Conservation (phyloP, 1,140 invertebrate species). For the Saccostrea echinata region DNA sequence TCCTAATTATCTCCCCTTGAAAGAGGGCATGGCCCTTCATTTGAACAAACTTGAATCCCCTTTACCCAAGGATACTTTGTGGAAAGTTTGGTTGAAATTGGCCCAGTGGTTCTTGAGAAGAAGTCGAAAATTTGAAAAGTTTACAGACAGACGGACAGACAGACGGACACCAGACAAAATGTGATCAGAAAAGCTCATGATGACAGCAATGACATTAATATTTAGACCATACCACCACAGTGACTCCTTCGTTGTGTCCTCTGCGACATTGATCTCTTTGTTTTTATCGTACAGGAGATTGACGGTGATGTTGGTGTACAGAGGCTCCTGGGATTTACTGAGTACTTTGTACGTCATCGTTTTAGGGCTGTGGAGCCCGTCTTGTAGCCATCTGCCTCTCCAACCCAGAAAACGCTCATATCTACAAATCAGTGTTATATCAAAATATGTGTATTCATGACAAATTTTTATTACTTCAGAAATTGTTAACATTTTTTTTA, state of each 20-base stretch:
- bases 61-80: no score
- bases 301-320: slow-evolving; percentile 81
- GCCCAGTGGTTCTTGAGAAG: no score
- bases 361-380: slow-evolving; percentile 76
- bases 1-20: no score
- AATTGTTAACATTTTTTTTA: no score
- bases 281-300: slow-evolving; percentile 76
- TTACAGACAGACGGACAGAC: neutral
- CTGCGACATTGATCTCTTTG: slow-evolving; percentile 44
- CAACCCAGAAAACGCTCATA: slow-evolving; percentile 72
- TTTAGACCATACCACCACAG: slow-evolving; percentile 52
- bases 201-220: no score
- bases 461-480: no score
- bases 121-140: neutral
- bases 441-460: no score
- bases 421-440: slow-evolving; percentile 48
- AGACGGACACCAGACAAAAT: no score
- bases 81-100: no score
- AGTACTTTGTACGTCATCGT: slow-evolving; percentile 81
- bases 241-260: slow-evolving; percentile 55
- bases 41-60: no score
- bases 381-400: slow-evolving; percentile 69
- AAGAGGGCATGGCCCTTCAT: no score
- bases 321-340: slow-evolving; percentile 65
- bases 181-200: no score